Evolutionary conservation across 2,888 invertebrate genomes (phyloP), one percentile per base, ranked within the genome.

Genomic region (Pachydiplax longipennis): DNA sequence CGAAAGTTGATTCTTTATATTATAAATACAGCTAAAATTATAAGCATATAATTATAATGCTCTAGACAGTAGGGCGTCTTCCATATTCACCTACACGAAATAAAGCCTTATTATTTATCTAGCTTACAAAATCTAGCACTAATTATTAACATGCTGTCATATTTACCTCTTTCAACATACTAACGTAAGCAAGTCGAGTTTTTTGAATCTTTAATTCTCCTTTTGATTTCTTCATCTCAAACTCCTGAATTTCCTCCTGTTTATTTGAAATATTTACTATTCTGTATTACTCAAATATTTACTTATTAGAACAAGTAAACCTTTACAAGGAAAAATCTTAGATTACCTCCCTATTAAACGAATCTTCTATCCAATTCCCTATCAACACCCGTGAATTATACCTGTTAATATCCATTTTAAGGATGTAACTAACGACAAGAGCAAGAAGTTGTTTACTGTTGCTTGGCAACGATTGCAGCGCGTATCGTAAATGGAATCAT

Each of bases 301-400:
- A 37, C 18, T 5, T 2, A 58, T 58, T 1, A 15, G 53, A 0
- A 37, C 10, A 44, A 65, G 40, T n/a, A 35, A 35, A 87, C 44
- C 10, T 87, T 37, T 40, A 61, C 8, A n/a, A 31, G 22, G 31
- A 31, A 31, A 12, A 80, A 80, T 48, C 40, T 73, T 6, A 80
- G 6, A 31, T 58, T 91, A 91, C 91, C 82, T 91, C 91, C 65
- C 53, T 83, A 25, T 81, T 18, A 37, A 35, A 53, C 10, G 91
- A 5, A 15, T 90, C 91, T 83, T 91, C 91, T 35, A 37, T 81
- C 91, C 91, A 91, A 58, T 91, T 91, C 25, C 91, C 91, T 5
- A 91, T 80, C 15, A 91, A 91, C 0, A 91, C 91, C 13, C 90
- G 90, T 35, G 82, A 80, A 58, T 58, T 53, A 80, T 90, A 91